These are phyloP conservation scores for Brenthis hecate DNA, from an alignment of 2,888 invertebrate species.

Conservation along the genomic window DNA sequence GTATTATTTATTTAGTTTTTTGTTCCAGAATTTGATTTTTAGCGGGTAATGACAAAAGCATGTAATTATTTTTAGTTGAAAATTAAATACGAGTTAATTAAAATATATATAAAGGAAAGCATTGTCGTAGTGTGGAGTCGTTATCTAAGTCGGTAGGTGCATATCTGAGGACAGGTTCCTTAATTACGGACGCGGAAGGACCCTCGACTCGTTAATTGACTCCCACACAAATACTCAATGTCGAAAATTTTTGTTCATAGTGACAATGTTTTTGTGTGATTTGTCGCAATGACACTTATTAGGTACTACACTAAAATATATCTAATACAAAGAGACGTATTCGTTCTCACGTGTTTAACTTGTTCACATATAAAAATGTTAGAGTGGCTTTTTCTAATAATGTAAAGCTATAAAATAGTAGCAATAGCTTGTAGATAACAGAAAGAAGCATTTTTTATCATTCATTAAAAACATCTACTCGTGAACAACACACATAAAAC, in stretches of 20 bases:
- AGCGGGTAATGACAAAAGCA: constrained; percentile 1
- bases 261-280: constrained; percentile 21
- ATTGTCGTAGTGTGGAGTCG: constrained; percentile 5
- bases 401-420: no score
- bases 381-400: no score
- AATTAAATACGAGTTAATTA: constrained; percentile 10
- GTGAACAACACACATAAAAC: neutral
- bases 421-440: no score
- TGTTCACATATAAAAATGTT: no score
- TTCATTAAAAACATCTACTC: neutral
- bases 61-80: constrained; percentile 11
- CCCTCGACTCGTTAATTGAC: constrained; percentile 33
- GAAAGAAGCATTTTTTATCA: no score
- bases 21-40: constrained; percentile 1
- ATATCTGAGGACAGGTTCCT: constrained; percentile 18
- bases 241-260: constrained; percentile 18
- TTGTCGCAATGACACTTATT: neutral
- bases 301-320: neutral
- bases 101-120: constrained; percentile 19
- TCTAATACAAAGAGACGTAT: neutral
- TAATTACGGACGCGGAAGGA: constrained; percentile 30
- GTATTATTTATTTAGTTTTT: no score
- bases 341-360: neutral
- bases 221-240: constrained; percentile 31
- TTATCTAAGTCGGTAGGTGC: constrained; percentile 25